Evolutionary conservation across 37 sponge, comb jelly and placozoan species (phyloP).

Genomic region (Dysidea cf. avara): DNA sequence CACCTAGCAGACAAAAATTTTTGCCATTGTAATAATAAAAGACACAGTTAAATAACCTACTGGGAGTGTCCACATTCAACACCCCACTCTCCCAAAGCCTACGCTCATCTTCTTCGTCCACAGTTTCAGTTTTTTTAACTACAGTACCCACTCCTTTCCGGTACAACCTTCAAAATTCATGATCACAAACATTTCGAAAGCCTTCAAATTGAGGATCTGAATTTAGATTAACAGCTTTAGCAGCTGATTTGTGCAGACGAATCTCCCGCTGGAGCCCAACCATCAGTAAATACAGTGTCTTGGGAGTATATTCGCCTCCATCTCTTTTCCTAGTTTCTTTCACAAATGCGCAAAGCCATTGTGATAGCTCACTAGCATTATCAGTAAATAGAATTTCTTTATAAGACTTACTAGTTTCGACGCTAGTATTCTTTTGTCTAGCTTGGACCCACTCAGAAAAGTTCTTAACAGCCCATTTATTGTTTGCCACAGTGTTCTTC

Average conservation of each 20-base stretch:
- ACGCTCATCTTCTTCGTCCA: not conserved
- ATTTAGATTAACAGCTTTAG: not conserved
- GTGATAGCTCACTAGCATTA: too few relatives aligned
- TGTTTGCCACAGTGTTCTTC: too few relatives aligned
- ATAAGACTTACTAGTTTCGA: too few relatives aligned
- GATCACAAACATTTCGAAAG: conserved; percentile 1
- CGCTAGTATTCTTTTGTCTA: too few relatives aligned
- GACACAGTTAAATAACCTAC: conserved; percentile 6
- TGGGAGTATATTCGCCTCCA: conserved; percentile 7
- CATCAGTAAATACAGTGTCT: not conserved
- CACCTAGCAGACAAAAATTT: conserved; percentile 20
- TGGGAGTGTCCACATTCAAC: conserved; percentile 2
- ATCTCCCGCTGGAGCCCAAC: conserved; percentile 13
- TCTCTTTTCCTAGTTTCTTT: conserved; percentile 15
- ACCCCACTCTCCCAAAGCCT: conserved; percentile 7
- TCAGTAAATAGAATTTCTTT: too few relatives aligned
- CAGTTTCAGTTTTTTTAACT: not conserved
- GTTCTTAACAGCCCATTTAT: too few relatives aligned
- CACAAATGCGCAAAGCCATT: conserved; percentile 14
- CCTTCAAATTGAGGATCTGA: not conserved
- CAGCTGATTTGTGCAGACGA: not conserved
- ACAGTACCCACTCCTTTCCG: not conserved
- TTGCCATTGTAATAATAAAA: conserved; percentile 13
- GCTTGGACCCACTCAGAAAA: too few relatives aligned
- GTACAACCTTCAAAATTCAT: conserved; percentile 1